Percentiles rank a stretch among this genome's conserved stretches.
phyloP scores from a whole-genome alignment of 2,888 invertebrate species.

The Eilema caniola region DNA sequence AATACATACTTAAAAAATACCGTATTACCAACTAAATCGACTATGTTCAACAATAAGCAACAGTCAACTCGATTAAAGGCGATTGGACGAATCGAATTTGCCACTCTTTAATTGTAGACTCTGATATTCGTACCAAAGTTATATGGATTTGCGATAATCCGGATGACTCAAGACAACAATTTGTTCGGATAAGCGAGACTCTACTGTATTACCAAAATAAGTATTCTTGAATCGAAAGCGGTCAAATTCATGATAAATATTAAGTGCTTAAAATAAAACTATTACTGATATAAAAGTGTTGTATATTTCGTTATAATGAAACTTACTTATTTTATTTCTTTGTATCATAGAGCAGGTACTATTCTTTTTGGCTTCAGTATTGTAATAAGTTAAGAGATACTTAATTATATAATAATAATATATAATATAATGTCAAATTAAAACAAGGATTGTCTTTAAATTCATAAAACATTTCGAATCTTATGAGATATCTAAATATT shows the following conservation, averaged over 20 bases:
- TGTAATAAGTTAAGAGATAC: constrained; percentile 6
- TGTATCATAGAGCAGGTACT: constrained; percentile 48
- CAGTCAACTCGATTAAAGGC: neutral
- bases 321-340: constrained; percentile 19
- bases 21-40: neutral
- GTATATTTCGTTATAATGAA: constrained; percentile 15
- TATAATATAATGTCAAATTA: neutral
- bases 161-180: neutral
- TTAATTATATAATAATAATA: neutral
- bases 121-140: neutral
- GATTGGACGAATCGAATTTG: neutral
- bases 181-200: neutral
- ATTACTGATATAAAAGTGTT: constrained; percentile 11
- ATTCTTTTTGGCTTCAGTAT: constrained; percentile 41
- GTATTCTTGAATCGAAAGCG: neutral
- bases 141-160: neutral
- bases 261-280: constrained; percentile 29
- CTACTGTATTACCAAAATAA: too few species aligned
- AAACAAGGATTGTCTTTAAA: neutral
- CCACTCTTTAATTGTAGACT: neutral
- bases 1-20: neutral
- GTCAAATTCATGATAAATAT: constrained; percentile 5
- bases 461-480: constrained; percentile 6
- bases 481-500: constrained; percentile 39
- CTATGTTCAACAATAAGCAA: neutral